Evolutionary conservation across 2,113 vertebrate genomes (phyloP).

Genomic region (Tachysurus fulvidraco): DNA sequence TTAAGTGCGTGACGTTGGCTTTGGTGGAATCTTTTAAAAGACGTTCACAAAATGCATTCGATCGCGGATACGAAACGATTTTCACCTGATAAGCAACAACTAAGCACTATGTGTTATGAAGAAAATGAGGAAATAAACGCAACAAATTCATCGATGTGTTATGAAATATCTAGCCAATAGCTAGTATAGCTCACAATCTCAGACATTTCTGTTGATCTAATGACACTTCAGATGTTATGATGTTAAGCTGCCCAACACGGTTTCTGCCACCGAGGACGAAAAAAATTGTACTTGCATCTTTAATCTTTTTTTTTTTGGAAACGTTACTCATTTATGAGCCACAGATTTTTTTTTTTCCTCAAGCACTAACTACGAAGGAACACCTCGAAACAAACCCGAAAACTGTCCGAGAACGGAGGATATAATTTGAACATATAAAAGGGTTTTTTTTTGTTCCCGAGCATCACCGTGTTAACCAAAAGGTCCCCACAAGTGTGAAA

Average conservation of each 20-base stretch:
- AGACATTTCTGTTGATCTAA: background rate
- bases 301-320: background rate
- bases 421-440: background rate
- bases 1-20: slow-evolving; percentile 37
- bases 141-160: background rate
- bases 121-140: background rate
- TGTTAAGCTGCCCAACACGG: background rate
- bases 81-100: background rate
- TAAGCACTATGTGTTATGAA: no score
- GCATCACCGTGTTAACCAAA: background rate
- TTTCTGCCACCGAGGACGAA: background rate
- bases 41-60: background rate
- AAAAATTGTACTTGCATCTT: background rate
- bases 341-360: background rate
- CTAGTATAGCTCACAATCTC: background rate
- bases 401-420: background rate
- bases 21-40: slow-evolving; percentile 3
- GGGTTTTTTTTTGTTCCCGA: background rate
- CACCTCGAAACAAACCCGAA: background rate
- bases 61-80: background rate
- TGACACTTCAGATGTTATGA: background rate
- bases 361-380: background rate
- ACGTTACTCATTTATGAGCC: background rate
- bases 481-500: background rate
- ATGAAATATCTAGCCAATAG: background rate